Evolutionary conservation across 2,113 vertebrate genomes (phyloP).

Genomic region (Baryphthengus martii): DNA sequence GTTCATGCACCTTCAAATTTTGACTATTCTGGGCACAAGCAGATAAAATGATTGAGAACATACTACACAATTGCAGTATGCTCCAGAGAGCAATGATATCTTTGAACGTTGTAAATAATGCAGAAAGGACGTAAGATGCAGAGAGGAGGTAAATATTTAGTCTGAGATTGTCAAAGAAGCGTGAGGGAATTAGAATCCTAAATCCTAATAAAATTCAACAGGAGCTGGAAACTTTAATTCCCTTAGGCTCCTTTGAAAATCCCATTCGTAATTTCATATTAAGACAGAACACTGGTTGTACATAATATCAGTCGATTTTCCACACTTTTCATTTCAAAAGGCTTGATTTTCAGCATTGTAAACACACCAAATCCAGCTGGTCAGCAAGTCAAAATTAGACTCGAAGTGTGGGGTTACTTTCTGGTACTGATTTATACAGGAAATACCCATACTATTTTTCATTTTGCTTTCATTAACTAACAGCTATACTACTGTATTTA

Average conservation of each 20-base stretch:
- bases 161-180: conserved; percentile 17
- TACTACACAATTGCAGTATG: not conserved
- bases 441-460: not conserved
- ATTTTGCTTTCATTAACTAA: not conserved
- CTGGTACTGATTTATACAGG: not conserved
- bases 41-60: not conserved
- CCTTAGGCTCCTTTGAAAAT: not conserved
- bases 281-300: not conserved
- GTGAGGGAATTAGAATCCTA: conserved; percentile 3
- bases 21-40: not conserved
- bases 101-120: conserved; percentile 23
- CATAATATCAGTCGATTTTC: not conserved
- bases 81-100: not conserved
- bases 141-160: conserved; percentile 43
- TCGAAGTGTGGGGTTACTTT: fast-evolving
- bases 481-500: not conserved
- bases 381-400: not conserved
- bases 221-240: not conserved
- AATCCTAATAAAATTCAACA: conserved; percentile 33
- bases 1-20: not conserved
- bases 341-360: not conserved
- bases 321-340: not conserved
- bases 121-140: conserved; percentile 14
- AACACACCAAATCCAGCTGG: not conserved
- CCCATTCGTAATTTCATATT: not conserved